Evolutionary conservation across 1,140 invertebrate genomes (phyloP).

Genomic region (Conopomorpha cramerella): DNA sequence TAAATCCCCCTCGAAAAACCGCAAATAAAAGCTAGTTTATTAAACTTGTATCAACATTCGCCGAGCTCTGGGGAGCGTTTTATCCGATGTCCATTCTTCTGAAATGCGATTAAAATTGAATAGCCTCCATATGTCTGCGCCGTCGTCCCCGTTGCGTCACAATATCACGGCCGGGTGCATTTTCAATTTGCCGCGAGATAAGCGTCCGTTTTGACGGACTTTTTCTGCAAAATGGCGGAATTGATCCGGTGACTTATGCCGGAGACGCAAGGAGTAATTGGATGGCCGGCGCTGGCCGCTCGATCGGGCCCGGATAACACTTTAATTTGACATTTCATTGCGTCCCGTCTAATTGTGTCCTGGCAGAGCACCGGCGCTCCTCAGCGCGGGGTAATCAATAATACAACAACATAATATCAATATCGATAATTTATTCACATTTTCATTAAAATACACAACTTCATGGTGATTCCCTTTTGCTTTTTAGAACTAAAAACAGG

Average conservation of each 20-base stretch:
- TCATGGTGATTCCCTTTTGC: slow-evolving; percentile 56
- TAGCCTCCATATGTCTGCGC: slow-evolving; percentile 50
- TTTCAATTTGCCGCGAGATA: slow-evolving; percentile 58
- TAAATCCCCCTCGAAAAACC: slow-evolving; percentile 34
- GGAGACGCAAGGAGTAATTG: slow-evolving; percentile 29
- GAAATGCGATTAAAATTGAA: slow-evolving; percentile 60
- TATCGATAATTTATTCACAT: slow-evolving; percentile 61
- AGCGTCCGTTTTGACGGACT: slow-evolving; percentile 45
- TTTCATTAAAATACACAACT: slow-evolving; percentile 61
- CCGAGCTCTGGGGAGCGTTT: slow-evolving; percentile 28
- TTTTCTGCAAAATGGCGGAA: slow-evolving; percentile 50
- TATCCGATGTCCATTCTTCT: slow-evolving; percentile 54
- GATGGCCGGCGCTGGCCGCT: no score
- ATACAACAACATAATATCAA: slow-evolving; percentile 54
- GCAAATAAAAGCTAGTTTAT: slow-evolving; percentile 48
- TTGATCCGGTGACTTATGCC: slow-evolving; percentile 54
- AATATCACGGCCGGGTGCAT: slow-evolving; percentile 53
- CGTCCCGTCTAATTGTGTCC: no score
- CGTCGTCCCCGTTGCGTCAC: slow-evolving; percentile 42
- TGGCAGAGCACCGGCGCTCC: no score
- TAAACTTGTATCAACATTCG: slow-evolving; percentile 36
- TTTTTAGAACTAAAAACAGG: slow-evolving; percentile 53
- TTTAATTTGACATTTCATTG: no score
- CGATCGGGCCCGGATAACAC: no score
- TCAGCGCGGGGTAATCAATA: no score